Percentiles rank a stretch among this genome's conserved stretches.
phyloP scores from a whole-genome alignment of 2,113 vertebrate genomes.

The Phalacrocorax carbo region DNA sequence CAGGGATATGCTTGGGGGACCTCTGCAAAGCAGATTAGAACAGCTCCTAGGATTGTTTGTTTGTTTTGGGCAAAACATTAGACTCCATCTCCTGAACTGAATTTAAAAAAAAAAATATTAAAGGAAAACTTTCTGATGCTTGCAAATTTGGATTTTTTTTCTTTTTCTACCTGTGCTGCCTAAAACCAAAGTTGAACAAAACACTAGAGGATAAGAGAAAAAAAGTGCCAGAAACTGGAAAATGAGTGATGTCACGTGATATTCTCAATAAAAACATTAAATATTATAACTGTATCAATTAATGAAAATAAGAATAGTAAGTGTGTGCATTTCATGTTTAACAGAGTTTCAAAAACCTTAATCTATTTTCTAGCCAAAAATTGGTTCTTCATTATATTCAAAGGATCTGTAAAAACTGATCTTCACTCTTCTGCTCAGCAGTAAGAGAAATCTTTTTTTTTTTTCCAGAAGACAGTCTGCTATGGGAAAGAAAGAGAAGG shows the following conservation, averaged over 20 bases:
- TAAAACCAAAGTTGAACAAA: neutral
- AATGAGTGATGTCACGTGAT: neutral
- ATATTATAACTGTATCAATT: neutral
- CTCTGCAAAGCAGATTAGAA: neutral
- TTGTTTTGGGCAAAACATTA: neutral
- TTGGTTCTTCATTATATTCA: neutral
- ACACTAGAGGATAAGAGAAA: neutral
- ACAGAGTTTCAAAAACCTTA: neutral
- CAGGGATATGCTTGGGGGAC: neutral
- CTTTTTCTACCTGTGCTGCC: neutral
- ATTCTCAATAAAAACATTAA: neutral
- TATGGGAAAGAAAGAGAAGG: neutral
- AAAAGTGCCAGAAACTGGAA: neutral
- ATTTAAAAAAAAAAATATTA: neutral
- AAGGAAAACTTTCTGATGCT: neutral
- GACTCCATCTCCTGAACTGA: neutral
- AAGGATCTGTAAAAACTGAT: neutral
- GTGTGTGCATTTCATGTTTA: neutral
- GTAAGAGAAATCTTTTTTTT: neutral
- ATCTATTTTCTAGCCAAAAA: neutral
- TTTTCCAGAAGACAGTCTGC: neutral
- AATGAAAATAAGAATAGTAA: neutral
- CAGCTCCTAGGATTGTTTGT: neutral
- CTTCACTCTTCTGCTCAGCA: neutral
- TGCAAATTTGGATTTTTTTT: neutral